Percentiles rank a stretch among this genome's conserved stretches.
These are phyloP conservation scores for Conchocele bisecta DNA, from an alignment of 2,888 invertebrate species.

Conservation along the genomic window DNA sequence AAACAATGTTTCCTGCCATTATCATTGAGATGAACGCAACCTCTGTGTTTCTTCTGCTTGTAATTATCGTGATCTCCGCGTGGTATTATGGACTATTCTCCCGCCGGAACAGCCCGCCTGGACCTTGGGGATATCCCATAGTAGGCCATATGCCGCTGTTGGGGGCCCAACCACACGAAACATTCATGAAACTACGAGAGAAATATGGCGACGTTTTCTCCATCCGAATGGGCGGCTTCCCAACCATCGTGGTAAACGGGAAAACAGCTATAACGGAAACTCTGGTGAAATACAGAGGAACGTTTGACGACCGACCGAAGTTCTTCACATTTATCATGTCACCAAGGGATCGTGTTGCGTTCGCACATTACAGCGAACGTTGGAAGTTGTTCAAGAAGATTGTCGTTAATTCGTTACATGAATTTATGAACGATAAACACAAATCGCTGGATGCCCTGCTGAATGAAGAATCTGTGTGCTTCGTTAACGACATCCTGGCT, in stretches of 20 bases:
- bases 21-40: too few species aligned
- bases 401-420: slow-evolving; percentile 8
- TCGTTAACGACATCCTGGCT: neutral
- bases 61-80: too few species aligned
- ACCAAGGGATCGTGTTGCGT: slow-evolving; percentile 1
- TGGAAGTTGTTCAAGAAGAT: slow-evolving; percentile 22
- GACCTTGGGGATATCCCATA: slow-evolving; percentile 50
- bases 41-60: too few species aligned
- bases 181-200: slow-evolving; percentile 24
- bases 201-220: slow-evolving; percentile 46
- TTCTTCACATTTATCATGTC: slow-evolving; percentile 11
- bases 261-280: slow-evolving; percentile 20
- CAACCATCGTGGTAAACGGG: slow-evolving; percentile 45
- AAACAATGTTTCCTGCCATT: too few species aligned
- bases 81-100: too few species aligned
- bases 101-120: too few species aligned
- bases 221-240: slow-evolving; percentile 41
- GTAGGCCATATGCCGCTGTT: slow-evolving; percentile 49
- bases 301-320: slow-evolving; percentile 27
- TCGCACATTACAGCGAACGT: slow-evolving; percentile 8
- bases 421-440: slow-evolving; percentile 15
- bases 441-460: slow-evolving; percentile 4
- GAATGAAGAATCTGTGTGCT: neutral
- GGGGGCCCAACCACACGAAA: slow-evolving; percentile 34
- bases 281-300: slow-evolving; percentile 5